Evolutionary conservation across 2,888 invertebrate genomes (phyloP).

Genomic region (Apotomis turbidana): DNA sequence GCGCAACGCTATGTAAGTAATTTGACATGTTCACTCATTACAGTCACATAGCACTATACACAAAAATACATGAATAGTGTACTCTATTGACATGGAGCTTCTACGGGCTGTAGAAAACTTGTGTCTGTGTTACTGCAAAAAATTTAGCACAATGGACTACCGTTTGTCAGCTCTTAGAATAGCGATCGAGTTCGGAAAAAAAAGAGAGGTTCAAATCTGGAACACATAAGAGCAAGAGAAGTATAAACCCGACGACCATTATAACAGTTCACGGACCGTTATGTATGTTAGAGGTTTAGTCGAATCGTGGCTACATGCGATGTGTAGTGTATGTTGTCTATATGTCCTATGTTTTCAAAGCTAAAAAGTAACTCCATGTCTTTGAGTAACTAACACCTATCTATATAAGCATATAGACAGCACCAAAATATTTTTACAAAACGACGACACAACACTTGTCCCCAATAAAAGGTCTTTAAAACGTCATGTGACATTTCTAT

Average conservation of each 20-base stretch:
- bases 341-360: too few species aligned
- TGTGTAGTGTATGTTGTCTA: too few species aligned
- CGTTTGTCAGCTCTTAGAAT: too few species aligned
- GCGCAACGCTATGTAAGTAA: background rate
- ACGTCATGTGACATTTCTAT: too few species aligned
- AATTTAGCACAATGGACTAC: too few species aligned
- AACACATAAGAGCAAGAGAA: too few species aligned
- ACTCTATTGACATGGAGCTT: background rate
- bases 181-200: too few species aligned
- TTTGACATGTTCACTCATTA: background rate
- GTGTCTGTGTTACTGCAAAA: background rate
- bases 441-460: conserved; percentile 47
- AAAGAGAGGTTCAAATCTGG: too few species aligned
- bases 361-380: background rate
- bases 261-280: too few species aligned
- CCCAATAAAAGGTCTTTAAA: background rate
- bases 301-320: too few species aligned
- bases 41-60: background rate
- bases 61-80: background rate
- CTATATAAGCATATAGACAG: conserved; percentile 46
- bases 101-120: background rate
- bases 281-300: too few species aligned
- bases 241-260: too few species aligned
- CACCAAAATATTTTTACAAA: conserved; percentile 55
- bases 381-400: background rate